phyloP scores from a whole-genome alignment of 2,797 vertebrate species.

The Glyptemys insculpta region DNA sequence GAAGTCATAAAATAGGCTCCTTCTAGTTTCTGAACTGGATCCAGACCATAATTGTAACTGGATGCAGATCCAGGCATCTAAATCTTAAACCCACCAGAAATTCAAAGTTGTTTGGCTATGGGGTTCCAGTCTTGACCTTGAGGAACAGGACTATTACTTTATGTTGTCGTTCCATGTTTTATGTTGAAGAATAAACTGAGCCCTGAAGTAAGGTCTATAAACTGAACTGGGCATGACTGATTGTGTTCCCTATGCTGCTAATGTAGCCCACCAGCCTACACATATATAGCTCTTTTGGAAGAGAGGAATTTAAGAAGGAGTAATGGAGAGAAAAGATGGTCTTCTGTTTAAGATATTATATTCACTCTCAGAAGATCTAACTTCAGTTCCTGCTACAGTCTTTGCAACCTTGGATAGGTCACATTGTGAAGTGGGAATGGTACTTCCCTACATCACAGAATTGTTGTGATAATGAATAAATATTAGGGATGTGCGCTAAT shows the following conservation, averaged over 20 bases:
- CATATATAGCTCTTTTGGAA: constrained; percentile 35
- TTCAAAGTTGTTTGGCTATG: neutral
- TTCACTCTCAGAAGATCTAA: constrained; percentile 33
- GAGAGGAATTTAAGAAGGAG: constrained; percentile 38
- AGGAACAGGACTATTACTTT: neutral
- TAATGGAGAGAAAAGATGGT: neutral
- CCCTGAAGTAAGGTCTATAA: neutral
- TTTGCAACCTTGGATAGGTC: constrained; percentile 20
- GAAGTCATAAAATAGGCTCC: neutral
- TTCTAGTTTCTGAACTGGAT: neutral
- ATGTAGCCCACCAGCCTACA: constrained; percentile 12
- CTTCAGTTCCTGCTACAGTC: constrained; percentile 39
- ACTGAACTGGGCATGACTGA: neutral
- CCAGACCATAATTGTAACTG: neutral
- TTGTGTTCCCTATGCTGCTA: neutral
- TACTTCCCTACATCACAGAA: neutral
- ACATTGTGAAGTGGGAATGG: neutral
- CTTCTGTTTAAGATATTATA: constrained; percentile 43
- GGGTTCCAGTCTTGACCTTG: neutral
- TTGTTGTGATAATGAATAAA: neutral
- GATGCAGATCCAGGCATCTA: constrained; percentile 6
- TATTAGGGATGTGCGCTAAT: neutral
- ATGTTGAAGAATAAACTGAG: neutral
- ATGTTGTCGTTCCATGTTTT: neutral
- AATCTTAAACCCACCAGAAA: neutral